Conservation (phyloP, 2,797 vertebrate genomes). For the Phalloptychus januarius region DNA sequence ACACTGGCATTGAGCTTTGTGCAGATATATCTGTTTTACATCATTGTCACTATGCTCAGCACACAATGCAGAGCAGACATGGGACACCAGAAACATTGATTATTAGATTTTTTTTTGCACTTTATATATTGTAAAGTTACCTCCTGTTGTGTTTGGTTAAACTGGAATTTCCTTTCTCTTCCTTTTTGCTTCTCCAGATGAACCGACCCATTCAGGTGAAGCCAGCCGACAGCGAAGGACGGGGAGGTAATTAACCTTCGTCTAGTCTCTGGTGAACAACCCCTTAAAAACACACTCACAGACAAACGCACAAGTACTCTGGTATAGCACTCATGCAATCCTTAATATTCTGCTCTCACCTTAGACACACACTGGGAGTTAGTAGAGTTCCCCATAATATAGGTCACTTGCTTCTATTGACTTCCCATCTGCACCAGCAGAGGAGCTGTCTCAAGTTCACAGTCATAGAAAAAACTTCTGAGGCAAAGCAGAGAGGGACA, state of each 20-base stretch:
- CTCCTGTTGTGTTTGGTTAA: constrained; percentile 53
- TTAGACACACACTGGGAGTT: constrained; percentile 70
- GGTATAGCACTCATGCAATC: constrained; percentile 52
- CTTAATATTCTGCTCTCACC: constrained; percentile 73
- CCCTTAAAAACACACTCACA: constrained; percentile 21
- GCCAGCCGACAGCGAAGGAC: constrained; percentile 99
- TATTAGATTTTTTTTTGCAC: constrained; percentile 18
- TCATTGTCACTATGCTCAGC: constrained; percentile 42
- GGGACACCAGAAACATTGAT: constrained; percentile 31
- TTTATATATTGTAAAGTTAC: constrained; percentile 20
- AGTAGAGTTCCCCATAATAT: constrained; percentile 75
- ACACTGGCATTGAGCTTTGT: constrained; percentile 53
- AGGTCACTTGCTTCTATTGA: constrained; percentile 83
- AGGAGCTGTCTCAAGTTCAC: constrained; percentile 71
- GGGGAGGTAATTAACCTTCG: constrained; percentile 96
- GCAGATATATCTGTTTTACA: constrained; percentile 62
- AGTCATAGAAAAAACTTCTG: constrained; percentile 72
- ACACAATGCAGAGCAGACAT: constrained; percentile 44
- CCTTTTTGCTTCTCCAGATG: constrained; percentile 85
- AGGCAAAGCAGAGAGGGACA: constrained; percentile 57
- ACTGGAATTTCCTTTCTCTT: constrained; percentile 61
- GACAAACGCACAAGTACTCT: constrained; percentile 30
- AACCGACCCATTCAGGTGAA: constrained; percentile 99
- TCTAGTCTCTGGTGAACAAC: constrained; percentile 58
- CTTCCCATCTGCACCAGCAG: constrained; percentile 79